Conservation (phyloP, 2,797 vertebrate genomes). For the Myotis myotis region DNA sequence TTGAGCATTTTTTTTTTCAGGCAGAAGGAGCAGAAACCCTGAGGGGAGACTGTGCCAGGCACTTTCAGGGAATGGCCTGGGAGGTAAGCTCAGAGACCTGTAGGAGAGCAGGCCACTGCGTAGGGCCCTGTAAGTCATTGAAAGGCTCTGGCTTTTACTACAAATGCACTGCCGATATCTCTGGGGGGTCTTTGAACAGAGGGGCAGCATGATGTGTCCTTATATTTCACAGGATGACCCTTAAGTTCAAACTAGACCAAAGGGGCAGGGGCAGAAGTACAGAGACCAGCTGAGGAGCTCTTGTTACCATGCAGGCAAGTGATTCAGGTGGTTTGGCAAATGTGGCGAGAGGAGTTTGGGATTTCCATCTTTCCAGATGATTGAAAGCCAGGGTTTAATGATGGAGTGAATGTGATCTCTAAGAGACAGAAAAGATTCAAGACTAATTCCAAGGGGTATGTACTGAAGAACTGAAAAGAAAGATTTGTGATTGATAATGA, state of each 20-base stretch:
- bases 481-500: neutral
- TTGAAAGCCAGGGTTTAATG: neutral
- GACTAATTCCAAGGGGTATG: neutral
- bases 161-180: neutral
- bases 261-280: neutral
- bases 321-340: neutral
- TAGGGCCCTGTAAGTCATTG: neutral
- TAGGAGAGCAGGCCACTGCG: rapidly evolving
- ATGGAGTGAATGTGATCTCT: neutral
- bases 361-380: neutral
- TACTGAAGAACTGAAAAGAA: neutral
- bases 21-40: neutral
- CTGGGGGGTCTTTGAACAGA: neutral
- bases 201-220: neutral
- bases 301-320: neutral
- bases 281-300: neutral
- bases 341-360: neutral
- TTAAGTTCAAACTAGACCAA: neutral
- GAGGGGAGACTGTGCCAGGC: neutral
- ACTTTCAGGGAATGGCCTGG: neutral
- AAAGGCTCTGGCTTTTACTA: neutral
- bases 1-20: neutral
- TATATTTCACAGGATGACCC: neutral
- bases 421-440: neutral
- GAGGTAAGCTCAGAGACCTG: neutral